phyloP scores from a whole-genome alignment of 2,888 invertebrate genomes.

The Lasioglossum villosulum region DNA sequence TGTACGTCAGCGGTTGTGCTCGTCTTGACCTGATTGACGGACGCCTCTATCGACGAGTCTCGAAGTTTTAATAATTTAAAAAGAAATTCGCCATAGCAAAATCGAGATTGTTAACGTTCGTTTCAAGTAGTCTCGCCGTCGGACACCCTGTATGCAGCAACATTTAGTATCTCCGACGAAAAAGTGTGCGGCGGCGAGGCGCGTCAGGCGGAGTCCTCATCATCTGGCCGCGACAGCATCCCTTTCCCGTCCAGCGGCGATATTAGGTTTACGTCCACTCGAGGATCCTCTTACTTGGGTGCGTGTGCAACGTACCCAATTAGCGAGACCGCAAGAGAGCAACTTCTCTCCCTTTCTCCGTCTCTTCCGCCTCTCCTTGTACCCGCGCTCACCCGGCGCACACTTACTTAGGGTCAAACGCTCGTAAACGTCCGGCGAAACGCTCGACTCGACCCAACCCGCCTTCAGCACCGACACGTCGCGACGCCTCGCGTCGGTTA shows the following conservation, averaged over 20 bases:
- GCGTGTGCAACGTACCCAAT: conserved; percentile 71
- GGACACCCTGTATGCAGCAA: not conserved
- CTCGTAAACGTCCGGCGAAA: conserved; percentile 72
- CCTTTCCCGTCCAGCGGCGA: conserved; percentile 57
- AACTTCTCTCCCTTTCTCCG: conserved; percentile 65
- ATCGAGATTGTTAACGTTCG: not conserved
- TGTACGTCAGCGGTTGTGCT: not conserved
- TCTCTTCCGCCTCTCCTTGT: conserved; percentile 65
- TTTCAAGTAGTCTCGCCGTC: not conserved
- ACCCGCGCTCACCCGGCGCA: conserved; percentile 55
- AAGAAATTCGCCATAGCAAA: not conserved
- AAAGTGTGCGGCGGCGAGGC: not conserved
- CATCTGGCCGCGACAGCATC: conserved; percentile 39
- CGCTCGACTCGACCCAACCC: conserved; percentile 51
- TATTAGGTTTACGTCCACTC: conserved; percentile 66
- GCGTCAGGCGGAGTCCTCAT: conserved; percentile 15
- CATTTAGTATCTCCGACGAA: not conserved
- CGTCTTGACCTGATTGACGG: no score
- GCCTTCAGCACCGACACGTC: conserved; percentile 35
- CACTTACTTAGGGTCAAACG: conserved; percentile 77
- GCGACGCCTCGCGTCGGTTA: conserved; percentile 22
- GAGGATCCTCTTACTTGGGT: conserved; percentile 64
- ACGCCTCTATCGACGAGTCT: not conserved
- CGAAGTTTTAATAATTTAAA: not conserved
- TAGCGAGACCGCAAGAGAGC: conserved; percentile 69